phyloP scores from a whole-genome alignment of 1,140 invertebrate genomes.

The Alviniconcha marisindica region DNA sequence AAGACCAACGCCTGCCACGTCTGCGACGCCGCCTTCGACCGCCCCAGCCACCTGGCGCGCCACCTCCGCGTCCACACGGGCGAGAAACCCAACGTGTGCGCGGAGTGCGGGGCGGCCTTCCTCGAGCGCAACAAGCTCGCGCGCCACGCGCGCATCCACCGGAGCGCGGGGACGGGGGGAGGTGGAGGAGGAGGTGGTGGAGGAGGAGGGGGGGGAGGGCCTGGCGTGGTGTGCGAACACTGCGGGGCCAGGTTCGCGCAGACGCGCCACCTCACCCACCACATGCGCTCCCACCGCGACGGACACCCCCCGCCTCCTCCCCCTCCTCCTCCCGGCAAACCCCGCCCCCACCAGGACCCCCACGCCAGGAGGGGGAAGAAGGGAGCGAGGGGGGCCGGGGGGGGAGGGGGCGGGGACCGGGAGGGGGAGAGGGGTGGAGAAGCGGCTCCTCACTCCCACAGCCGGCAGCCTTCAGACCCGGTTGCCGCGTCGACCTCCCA shows the following conservation, averaged over 20 bases:
- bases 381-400: too few species aligned
- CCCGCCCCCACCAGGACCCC: too few species aligned
- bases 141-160: constrained; percentile 20
- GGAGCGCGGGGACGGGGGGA: background rate
- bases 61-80: constrained; percentile 9
- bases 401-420: too few species aligned
- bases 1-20: constrained; percentile 2
- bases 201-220: background rate
- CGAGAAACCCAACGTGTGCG: constrained; percentile 2
- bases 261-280: background rate
- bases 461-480: too few species aligned
- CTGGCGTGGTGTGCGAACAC: constrained; percentile 16
- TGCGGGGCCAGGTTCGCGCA: constrained; percentile 15
- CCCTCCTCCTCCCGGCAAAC: too few species aligned
- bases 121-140: constrained; percentile 18
- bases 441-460: too few species aligned
- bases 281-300: background rate
- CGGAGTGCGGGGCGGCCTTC: constrained; percentile 21
- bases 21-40: constrained; percentile 16
- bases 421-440: too few species aligned
- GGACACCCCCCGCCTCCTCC: too few species aligned
- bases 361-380: too few species aligned
- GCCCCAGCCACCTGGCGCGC: constrained; percentile 12
- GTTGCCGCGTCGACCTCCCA: too few species aligned
- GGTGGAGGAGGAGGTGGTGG: background rate